Evolutionary conservation across 2,113 vertebrate genomes (phyloP), one percentile per base, ranked within the genome.

Genomic region (Pygoscelis adeliae): DNA sequence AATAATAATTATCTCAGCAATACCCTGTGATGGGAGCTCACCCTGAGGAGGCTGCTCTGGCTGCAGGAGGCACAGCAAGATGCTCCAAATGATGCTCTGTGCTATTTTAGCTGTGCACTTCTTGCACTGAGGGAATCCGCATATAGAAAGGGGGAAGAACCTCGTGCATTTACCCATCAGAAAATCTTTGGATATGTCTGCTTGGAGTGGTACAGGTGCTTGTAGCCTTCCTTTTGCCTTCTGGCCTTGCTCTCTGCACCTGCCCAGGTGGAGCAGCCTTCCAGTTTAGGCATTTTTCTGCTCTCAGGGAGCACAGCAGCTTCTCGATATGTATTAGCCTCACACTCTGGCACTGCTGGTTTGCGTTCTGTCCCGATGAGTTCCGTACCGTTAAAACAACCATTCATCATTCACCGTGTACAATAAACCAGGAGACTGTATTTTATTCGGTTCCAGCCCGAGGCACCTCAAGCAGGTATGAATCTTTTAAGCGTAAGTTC

Each of bases 391-490:
- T 88, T 94, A 93, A 94, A 94, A 73, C 50, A 92, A 53, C n/a
- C 69, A 74, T 92, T 86, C 79, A 63, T 93, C 96, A 94, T 83
- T 90, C 47, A 34, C 83, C 5, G 1, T 73, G 67, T 90, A 93
- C 93, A 81, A 92, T 93, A 94, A 94, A 78, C 83, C 83, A 86
- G 79, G 55, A 90, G 76, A 77, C 62, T 94, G 73, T 88, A 81
- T 90, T 90, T 94, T 83, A 74, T 83, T 95, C 12, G 2, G 46
- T 70, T 96, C 50, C 88, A 92, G 88, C 88, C 88, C 47, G 83
- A 81, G 93, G 92, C 92, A 90, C 40, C 71, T 93, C 46, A 80
- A 70, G 63, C 76, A 87, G 88, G 83, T 96, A 92, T 95, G 96
- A 96, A 89, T 95, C 83, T 94, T 97, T 81, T 92, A 95, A 90